Evolutionary conservation across 37 sponge, comb jelly and placozoan species (phyloP).

Genomic region (Spongia lamella): DNA sequence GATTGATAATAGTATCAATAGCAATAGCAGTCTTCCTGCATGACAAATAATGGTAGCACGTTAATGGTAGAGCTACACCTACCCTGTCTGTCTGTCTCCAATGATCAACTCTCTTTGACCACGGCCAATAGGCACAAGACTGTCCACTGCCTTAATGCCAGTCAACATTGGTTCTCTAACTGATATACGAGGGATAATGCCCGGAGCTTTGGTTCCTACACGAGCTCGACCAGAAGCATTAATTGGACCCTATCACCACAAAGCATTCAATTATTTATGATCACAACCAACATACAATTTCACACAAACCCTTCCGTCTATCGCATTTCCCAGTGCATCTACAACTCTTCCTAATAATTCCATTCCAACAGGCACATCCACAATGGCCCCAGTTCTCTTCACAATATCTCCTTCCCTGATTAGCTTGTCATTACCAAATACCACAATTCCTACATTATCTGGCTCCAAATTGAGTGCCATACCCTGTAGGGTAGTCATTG

Average conservation of each 20-base stretch:
- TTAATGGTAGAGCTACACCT: neutral
- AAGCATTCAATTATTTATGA: no score
- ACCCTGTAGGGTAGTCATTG: conserved; percentile 57
- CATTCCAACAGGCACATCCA: conserved; percentile 94
- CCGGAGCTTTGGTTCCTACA: conserved; percentile 97
- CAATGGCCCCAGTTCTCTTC: conserved; percentile 98
- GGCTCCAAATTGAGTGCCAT: conserved; percentile 98
- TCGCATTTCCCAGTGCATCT: conserved; percentile 95
- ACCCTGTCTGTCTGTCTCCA: conserved; percentile 99
- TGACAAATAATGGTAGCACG: neutral
- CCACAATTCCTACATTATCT: conserved; percentile 98
- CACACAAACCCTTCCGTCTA: conserved; percentile 90
- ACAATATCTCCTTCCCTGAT: conserved; percentile 98
- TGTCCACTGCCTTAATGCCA: conserved; percentile 98
- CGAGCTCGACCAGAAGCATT: conserved; percentile 56
- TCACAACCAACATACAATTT: no score
- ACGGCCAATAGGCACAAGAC: conserved; percentile 96
- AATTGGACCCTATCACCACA: conserved; percentile 77
- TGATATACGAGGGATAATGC: conserved; percentile 96
- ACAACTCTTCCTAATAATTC: conserved; percentile 92
- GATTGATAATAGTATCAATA: conserved; percentile 98
- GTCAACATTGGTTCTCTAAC: conserved; percentile 98
- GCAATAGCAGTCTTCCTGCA: conserved; percentile 96
- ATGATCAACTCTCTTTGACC: conserved; percentile 99
- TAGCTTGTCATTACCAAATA: conserved; percentile 98